Evolutionary conservation across 1,140 invertebrate species (phyloP), one percentile per base, ranked within the genome.

Genomic region (Eubasilissa regina): DNA sequence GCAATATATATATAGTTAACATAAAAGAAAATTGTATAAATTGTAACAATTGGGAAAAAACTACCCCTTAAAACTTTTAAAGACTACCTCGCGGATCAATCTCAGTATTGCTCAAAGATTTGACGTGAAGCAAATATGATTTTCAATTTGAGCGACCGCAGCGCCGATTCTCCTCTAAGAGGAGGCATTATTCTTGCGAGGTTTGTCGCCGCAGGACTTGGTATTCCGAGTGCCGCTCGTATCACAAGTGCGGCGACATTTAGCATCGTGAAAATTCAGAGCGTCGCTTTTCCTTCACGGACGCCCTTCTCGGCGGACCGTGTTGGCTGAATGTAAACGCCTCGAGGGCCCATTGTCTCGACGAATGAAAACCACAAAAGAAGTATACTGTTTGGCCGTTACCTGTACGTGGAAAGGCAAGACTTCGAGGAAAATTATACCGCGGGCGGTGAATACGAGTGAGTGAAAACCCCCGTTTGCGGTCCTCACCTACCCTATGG

Each of bases 261-360:
- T 56, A 75, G n/a, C 72, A 45, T 19, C 72, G 55, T 75, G 72
- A 19, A 75, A 75, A 75, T 75, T 75, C 72, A 75, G 25, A 13
- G 72, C 68, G 68, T 48, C 68, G 25, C 68, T 48, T 72, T 53
- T 72, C 17, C n/a, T 53, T 47, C 68, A 75, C 51, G 44, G 58
- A 75, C 58, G 53, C 51, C 72, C 72, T 53, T 53, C 68, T 53
- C 15, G n/a, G 68, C 48, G 45, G 47, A 77, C 75, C 60, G 53
- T 77, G 75, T 77, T 64, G 17, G 8, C 62, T 68, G 75, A 77
- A 77, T 77, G 75, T 66, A 51, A 77, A 47, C 60, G 75, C 44
- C 68, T 55, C 15, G 53, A 77, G 56, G 25, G 75, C 47, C 44
- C 48, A 66, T 77, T 68, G 55, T 77, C 75, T 77, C 56, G 62